Evolutionary conservation across 2,113 vertebrate species (phyloP), one percentile per base, ranked within the genome.

Genomic region (Cyphomyrus discorhynchus): DNA sequence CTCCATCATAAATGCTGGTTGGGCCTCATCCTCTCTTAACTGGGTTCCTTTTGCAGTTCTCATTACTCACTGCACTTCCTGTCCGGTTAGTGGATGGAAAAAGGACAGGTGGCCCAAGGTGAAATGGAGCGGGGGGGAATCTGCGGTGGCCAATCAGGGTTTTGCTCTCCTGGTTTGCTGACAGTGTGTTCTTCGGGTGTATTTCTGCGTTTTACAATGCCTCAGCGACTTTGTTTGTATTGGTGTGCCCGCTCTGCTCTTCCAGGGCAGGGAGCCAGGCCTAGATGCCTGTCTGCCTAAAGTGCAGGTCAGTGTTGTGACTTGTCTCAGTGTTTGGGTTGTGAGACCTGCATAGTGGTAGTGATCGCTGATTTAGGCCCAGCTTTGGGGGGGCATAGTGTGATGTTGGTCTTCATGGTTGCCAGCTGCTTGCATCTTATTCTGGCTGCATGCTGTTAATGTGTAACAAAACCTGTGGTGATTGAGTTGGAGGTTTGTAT

Each of bases 281-380:
- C 74, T 80, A 47, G 45, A 47, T 21, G 39, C 42, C 89, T 90
- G 84, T 39, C 89, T 6, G 66, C 62, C 87, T 87, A 88, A 90
- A 87, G 91, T 92, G 24, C 89, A 42, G 27, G 31, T 80, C 27
- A 8, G 39, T 87, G 35, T 85, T 87, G 39, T 42, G 39, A 42
- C 39, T 42, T 42, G 85, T 31, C 39, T 66, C 15, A 10, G 13
- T 87, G 39, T 89, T 88, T 88, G 77, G n/a, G n/a, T 83, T 90
- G 49, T 88, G 49, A 88, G 70, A 88, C 49, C 3, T n/a, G 39
- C 39, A 9, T 7, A 39, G 11, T 31, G 7, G 80, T n/a, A 7
- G 11, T 31, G 11, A 49, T 46, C 5, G 24, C 10, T 46, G 21
- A 19, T 17, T 84, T 47, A 84, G 82, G 21, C 24, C 62, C n/a